These are phyloP conservation scores for Geothlypis trichas DNA, from an alignment of 2,113 vertebrate species.

Conservation along the genomic window DNA sequence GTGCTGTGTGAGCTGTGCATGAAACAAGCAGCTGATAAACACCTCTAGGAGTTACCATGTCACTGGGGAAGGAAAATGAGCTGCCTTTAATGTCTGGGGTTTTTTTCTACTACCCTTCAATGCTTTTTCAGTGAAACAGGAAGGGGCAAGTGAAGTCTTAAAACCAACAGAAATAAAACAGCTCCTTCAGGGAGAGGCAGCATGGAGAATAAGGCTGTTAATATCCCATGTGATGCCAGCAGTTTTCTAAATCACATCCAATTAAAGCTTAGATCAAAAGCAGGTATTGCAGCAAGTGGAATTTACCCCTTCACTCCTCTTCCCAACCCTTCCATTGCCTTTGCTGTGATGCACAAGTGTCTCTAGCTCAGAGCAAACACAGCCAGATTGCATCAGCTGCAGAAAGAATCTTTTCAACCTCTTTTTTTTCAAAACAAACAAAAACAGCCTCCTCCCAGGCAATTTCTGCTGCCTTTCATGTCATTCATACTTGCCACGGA, in stretches of 20 bases:
- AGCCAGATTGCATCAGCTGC: constrained; percentile 52
- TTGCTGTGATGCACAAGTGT: constrained; percentile 3
- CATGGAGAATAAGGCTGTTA: constrained; percentile 4
- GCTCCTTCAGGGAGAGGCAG: constrained; percentile 13
- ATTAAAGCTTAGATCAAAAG: constrained; percentile 63
- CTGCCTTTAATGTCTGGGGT: fast-evolving
- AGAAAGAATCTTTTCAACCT: constrained; percentile 61
- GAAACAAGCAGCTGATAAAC: not conserved
- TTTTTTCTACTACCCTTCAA: not conserved
- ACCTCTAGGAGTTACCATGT: not conserved
- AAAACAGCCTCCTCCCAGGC: constrained; percentile 62
- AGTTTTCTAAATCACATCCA: constrained; percentile 57
- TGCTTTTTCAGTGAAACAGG: not conserved
- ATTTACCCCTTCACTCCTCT: constrained; percentile 36
- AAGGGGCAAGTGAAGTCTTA: not conserved
- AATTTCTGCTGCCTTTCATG: constrained; percentile 64
- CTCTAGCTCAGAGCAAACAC: constrained; percentile 37
- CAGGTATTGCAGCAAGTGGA: constrained; percentile 50
- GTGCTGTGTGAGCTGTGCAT: not conserved
- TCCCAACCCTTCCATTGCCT: constrained; percentile 23
- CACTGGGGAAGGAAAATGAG: not conserved
- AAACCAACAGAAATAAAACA: constrained; percentile 8
- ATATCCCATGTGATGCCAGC: constrained; percentile 21
- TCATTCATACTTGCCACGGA: constrained; percentile 54
- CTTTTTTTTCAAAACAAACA: constrained; percentile 64